Percentiles rank a stretch among this genome's conserved stretches.
These are phyloP conservation scores for Plectrocnemia conspersa DNA, from an alignment of 1,140 invertebrate species.

Conservation along the genomic window DNA sequence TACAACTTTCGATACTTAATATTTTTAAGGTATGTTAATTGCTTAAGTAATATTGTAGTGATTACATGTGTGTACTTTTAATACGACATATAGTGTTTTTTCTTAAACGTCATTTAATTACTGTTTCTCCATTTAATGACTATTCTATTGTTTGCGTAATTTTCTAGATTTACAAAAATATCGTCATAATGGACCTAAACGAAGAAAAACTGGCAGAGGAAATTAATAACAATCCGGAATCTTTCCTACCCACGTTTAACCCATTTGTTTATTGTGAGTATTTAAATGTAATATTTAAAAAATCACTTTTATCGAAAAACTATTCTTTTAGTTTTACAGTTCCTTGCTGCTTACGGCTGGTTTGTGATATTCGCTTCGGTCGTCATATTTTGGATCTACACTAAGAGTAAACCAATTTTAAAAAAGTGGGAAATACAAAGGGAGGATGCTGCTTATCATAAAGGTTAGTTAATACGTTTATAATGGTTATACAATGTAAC, in stretches of 20 bases:
- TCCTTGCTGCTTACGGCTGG: constrained; percentile 14
- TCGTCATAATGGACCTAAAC: too few species aligned
- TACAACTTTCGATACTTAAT: too few species aligned
- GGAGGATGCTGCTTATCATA: constrained; percentile 18
- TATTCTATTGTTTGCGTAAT: too few species aligned
- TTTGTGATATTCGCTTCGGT: background rate
- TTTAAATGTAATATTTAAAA: background rate
- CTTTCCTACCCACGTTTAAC: constrained; percentile 4
- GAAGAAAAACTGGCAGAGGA: too few species aligned
- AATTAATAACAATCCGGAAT: constrained; percentile 5
- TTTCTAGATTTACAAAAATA: too few species aligned
- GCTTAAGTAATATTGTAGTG: too few species aligned
- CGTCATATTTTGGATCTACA: constrained; percentile 1
- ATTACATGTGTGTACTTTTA: too few species aligned
- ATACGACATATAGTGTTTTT: too few species aligned
- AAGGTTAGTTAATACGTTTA: constrained; percentile 18
- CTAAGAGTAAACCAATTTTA: constrained; percentile 12
- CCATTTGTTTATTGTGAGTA: background rate
- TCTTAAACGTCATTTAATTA: too few species aligned
- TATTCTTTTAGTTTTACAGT: constrained; percentile 9
- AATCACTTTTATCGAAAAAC: background rate
- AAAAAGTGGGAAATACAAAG: constrained; percentile 14
- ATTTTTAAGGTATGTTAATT: too few species aligned
- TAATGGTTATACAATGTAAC: too few species aligned
- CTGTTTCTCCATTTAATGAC: too few species aligned